These are phyloP conservation scores for Cantharis rustica DNA, from an alignment of 2,888 invertebrate genomes.

Conservation along the genomic window DNA sequence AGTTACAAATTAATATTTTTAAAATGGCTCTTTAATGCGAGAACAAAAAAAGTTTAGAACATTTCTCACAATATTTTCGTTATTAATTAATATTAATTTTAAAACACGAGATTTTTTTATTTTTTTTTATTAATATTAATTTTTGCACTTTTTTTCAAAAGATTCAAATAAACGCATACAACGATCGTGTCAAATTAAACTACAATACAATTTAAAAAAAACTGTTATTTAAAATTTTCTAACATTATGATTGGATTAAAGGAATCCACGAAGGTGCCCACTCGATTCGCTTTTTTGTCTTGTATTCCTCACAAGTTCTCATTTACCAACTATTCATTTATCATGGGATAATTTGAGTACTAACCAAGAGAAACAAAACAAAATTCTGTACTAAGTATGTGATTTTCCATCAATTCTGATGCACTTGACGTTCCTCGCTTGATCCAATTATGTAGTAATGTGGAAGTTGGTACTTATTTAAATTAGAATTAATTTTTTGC, in stretches of 20 bases:
- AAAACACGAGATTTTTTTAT: no score
- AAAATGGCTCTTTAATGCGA: background rate
- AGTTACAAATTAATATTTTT: background rate
- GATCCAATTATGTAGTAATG: background rate
- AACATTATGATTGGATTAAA: background rate
- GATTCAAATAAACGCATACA: no score
- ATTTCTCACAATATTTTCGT: background rate
- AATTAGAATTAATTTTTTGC: background rate
- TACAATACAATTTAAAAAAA: background rate
- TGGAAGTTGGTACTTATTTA: background rate
- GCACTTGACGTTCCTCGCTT: background rate
- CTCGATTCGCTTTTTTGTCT: background rate
- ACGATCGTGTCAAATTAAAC: background rate
- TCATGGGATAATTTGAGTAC: background rate
- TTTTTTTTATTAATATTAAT: no score
- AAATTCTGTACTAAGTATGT: background rate
- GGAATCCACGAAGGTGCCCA: background rate
- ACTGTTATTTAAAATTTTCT: background rate
- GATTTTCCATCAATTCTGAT: background rate
- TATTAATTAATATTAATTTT: no score
- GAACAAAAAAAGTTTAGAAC: background rate
- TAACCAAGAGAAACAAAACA: background rate
- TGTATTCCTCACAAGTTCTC: background rate
- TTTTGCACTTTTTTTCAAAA: no score
- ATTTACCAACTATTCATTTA: background rate